phyloP scores from a whole-genome alignment of 2,888 invertebrate genomes.

The Galerucella calmariensis region DNA sequence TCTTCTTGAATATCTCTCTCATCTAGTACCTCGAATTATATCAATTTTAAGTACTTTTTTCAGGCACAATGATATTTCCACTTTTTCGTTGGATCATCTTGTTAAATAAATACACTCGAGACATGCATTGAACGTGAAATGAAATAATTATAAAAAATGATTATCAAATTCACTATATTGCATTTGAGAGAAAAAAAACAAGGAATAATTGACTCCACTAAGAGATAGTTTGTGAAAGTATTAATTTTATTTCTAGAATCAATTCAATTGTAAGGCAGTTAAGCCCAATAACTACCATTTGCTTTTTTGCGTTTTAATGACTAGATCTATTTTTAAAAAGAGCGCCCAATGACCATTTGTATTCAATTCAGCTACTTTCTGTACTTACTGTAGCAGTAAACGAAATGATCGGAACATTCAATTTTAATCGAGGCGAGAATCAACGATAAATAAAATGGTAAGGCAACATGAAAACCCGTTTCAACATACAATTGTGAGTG shows the following conservation, averaged over 20 bases:
- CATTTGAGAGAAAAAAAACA: neutral
- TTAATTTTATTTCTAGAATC: neutral
- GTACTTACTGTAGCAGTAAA: slow-evolving; percentile 26
- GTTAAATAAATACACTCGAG: too few species aligned
- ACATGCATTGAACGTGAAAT: too few species aligned
- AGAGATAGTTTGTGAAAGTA: neutral
- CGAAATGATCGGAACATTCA: slow-evolving; percentile 29
- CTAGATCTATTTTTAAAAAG: neutral
- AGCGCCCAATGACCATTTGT: slow-evolving; percentile 24
- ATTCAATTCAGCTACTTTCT: slow-evolving; percentile 32
- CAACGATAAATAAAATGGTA: slow-evolving; percentile 39
- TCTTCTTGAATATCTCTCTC: too few species aligned
- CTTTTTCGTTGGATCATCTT: too few species aligned
- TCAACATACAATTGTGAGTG: slow-evolving; percentile 21
- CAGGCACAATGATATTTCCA: too few species aligned
- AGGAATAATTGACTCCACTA: neutral
- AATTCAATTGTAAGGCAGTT: neutral
- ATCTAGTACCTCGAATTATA: too few species aligned
- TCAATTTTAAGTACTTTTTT: too few species aligned
- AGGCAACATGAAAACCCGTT: slow-evolving; percentile 34
- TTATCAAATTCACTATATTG: too few species aligned
- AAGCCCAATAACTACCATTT: neutral
- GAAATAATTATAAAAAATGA: too few species aligned
- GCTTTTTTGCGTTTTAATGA: neutral
- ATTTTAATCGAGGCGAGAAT: slow-evolving; percentile 39